phyloP scores from a whole-genome alignment of 2,113 vertebrate genomes.

The Phocoena sinus region DNA sequence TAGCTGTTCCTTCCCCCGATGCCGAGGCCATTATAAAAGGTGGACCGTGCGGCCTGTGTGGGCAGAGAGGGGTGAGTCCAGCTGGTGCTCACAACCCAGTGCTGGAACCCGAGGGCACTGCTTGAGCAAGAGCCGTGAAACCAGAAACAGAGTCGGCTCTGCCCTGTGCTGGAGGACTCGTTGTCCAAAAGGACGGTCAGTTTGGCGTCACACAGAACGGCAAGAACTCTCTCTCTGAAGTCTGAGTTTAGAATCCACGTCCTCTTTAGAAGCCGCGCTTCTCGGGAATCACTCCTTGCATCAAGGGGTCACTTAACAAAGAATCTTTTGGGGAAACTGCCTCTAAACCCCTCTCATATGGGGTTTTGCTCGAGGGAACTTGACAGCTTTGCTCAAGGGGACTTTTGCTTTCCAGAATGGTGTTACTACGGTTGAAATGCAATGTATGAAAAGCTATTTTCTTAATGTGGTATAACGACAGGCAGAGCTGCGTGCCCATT shows the following conservation, averaged over 20 bases:
- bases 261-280: neutral
- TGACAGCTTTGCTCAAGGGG: slow-evolving; percentile 40
- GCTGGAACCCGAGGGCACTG: neutral
- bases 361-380: slow-evolving; percentile 21
- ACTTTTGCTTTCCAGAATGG: slow-evolving; percentile 35
- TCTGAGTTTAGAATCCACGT: neutral
- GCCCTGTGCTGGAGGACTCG: neutral
- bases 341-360: slow-evolving; percentile 22
- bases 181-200: neutral
- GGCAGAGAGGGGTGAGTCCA: neutral
- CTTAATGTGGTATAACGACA: slow-evolving; percentile 18
- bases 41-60: neutral
- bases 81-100: neutral
- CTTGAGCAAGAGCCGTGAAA: neutral
- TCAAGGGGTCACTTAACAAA: slow-evolving; percentile 69
- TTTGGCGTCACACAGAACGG: neutral
- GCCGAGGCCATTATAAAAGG: neutral
- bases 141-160: neutral
- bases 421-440: slow-evolving; percentile 30
- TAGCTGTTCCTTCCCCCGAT: neutral
- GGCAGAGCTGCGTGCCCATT: neutral
- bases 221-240: neutral
- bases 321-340: neutral
- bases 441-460: slow-evolving; percentile 54
- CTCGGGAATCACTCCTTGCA: slow-evolving; percentile 64